These are phyloP conservation scores for Drosophila atripex DNA, from an alignment of 2,888 invertebrate genomes.

Conservation along the genomic window DNA sequence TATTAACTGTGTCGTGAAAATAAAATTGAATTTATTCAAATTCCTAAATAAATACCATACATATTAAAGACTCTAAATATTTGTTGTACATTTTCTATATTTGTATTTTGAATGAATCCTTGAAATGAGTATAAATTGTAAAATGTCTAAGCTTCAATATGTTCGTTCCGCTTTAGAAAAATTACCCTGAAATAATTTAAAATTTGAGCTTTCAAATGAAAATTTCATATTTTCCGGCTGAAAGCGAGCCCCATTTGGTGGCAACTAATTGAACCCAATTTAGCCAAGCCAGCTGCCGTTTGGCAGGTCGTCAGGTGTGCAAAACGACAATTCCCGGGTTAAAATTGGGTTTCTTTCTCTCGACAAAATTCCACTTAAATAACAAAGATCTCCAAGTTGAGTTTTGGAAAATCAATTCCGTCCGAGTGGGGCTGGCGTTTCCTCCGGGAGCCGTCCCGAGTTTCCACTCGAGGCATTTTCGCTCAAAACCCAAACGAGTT, in stretches of 20 bases:
- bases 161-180: background rate
- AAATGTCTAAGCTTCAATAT: slow-evolving; percentile 15
- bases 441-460: slow-evolving; percentile 8
- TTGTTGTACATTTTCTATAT: background rate
- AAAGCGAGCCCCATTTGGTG: slow-evolving; percentile 18
- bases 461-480: slow-evolving; percentile 59
- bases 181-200: slow-evolving; percentile 9
- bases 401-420: slow-evolving; percentile 56
- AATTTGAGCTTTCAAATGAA: slow-evolving; percentile 13
- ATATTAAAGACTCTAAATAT: background rate
- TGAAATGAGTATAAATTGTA: background rate
- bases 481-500: slow-evolving; percentile 53
- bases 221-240: slow-evolving; percentile 1
- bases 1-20: background rate
- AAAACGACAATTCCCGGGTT: slow-evolving; percentile 52
- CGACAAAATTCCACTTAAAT: slow-evolving; percentile 44
- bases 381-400: slow-evolving; percentile 46
- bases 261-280: slow-evolving; percentile 37
- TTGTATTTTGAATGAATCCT: background rate
- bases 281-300: slow-evolving; percentile 26
- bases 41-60: background rate
- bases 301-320: slow-evolving; percentile 59
- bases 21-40: background rate
- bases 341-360: slow-evolving; percentile 28
- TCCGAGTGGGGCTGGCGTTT: slow-evolving; percentile 20